Conservation (phyloP, 2,888 invertebrate genomes). For the Tinea trinotella region DNA sequence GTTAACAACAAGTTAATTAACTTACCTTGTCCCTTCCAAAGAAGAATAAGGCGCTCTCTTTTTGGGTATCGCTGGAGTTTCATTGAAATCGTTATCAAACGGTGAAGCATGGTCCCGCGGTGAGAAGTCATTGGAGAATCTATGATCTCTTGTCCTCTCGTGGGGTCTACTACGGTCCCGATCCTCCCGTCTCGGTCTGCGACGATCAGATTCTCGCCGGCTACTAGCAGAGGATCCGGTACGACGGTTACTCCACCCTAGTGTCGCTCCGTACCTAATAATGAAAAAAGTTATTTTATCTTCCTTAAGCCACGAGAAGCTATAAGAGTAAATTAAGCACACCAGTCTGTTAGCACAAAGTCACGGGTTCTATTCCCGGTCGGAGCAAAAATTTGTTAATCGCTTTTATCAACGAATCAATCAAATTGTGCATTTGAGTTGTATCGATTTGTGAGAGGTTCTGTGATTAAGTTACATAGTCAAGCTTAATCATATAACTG, state of each 20-base stretch:
- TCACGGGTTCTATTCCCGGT: no score
- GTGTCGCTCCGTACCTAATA: slow-evolving; percentile 51
- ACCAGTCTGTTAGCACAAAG: no score
- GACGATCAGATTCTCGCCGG: slow-evolving; percentile 39
- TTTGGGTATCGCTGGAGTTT: slow-evolving; percentile 46
- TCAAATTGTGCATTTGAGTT: no score
- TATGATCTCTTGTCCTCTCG: slow-evolving; percentile 37
- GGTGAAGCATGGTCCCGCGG: slow-evolving; percentile 70
- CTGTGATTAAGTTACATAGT: no score
- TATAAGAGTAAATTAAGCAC: neutral
- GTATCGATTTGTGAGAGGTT: no score
- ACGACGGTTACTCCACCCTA: slow-evolving; percentile 47
- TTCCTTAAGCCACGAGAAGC: no score
- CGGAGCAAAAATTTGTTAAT: no score
- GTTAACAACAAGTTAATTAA: no score
- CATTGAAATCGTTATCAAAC: slow-evolving; percentile 75
- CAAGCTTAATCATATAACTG: no score
- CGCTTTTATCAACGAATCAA: no score
- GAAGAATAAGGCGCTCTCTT: slow-evolving; percentile 51
- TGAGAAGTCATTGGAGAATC: slow-evolving; percentile 76
- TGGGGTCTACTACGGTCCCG: slow-evolving; percentile 23
- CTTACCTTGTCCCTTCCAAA: slow-evolving; percentile 54
- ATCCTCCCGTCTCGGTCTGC: slow-evolving; percentile 38
- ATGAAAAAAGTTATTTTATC: neutral
- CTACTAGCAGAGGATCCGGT: slow-evolving; percentile 33